phyloP scores from a whole-genome alignment of 2,113 vertebrate species.

The Pelmatolapia mariae region DNA sequence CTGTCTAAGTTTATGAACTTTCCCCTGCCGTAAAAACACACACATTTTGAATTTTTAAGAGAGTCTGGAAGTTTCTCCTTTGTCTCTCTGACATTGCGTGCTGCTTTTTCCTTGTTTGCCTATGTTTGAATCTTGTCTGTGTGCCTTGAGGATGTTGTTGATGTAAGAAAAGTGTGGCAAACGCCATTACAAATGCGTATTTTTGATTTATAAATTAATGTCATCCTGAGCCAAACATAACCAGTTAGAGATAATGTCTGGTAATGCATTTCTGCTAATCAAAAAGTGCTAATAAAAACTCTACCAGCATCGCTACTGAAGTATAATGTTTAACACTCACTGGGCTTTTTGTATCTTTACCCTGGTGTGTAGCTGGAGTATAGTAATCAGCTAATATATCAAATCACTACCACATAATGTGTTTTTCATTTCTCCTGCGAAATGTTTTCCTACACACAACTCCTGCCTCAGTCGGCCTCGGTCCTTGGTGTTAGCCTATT shows the following conservation, averaged over 20 bases:
- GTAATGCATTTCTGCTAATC: neutral
- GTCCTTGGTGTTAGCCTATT: conserved; percentile 29
- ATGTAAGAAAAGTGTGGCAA: neutral
- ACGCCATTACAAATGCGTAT: neutral
- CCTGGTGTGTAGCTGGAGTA: neutral
- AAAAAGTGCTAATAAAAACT: neutral
- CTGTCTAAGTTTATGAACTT: neutral
- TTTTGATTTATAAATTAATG: neutral
- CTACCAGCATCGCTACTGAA: neutral
- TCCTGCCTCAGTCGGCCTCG: neutral
- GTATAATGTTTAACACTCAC: neutral
- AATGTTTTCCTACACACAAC: conserved; percentile 14
- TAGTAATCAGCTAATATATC: neutral
- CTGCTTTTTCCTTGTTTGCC: neutral
- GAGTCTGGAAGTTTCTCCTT: neutral
- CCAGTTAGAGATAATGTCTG: neutral
- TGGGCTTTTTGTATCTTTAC: neutral
- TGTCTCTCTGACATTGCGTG: neutral
- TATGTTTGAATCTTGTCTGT: neutral
- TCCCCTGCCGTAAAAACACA: neutral
- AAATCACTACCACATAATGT: neutral
- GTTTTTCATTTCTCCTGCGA: conserved; percentile 1
- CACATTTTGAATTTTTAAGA: neutral
- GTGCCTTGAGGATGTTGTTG: neutral
- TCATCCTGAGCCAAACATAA: neutral